A percentile compares a stretch with the other conserved stretches of the same genome.
Evolutionary conservation across 2,797 vertebrate genomes (phyloP).

Genomic region (Mormyrops boulengeri): DNA sequence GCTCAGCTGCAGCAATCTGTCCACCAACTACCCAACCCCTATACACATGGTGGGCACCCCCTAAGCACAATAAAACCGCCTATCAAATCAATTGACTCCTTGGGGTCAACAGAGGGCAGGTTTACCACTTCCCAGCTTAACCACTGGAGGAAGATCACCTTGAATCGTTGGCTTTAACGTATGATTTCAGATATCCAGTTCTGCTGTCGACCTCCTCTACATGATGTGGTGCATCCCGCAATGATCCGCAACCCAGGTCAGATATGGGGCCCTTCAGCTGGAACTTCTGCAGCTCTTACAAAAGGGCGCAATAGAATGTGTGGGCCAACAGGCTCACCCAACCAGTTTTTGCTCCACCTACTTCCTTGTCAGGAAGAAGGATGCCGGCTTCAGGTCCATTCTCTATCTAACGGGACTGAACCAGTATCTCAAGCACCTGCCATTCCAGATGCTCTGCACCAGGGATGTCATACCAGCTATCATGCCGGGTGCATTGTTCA

Average conservation of each 20-base stretch:
- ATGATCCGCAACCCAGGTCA: not conserved
- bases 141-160: not conserved
- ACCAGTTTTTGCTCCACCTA: not conserved
- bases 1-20: not conserved
- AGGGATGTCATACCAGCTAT: not conserved
- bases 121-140: not conserved
- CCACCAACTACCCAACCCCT: not conserved
- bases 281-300: not conserved
- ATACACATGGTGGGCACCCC: not conserved
- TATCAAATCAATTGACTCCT: not conserved
- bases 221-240: not conserved
- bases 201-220: not conserved
- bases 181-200: not conserved
- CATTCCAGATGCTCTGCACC: not conserved
- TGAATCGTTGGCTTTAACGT: not conserved
- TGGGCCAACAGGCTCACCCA: not conserved
- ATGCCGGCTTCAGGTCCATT: not conserved
- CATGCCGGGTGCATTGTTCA: not conserved
- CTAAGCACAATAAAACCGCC: not conserved
- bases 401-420: not conserved
- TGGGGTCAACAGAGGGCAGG: not conserved
- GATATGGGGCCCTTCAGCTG: not conserved
- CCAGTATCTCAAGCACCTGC: not conserved
- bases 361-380: not conserved
- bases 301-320: not conserved